Evolutionary conservation across 2,888 invertebrate species (phyloP), one percentile per base, ranked within the genome.

Genomic region (Terebella lapidaria): DNA sequence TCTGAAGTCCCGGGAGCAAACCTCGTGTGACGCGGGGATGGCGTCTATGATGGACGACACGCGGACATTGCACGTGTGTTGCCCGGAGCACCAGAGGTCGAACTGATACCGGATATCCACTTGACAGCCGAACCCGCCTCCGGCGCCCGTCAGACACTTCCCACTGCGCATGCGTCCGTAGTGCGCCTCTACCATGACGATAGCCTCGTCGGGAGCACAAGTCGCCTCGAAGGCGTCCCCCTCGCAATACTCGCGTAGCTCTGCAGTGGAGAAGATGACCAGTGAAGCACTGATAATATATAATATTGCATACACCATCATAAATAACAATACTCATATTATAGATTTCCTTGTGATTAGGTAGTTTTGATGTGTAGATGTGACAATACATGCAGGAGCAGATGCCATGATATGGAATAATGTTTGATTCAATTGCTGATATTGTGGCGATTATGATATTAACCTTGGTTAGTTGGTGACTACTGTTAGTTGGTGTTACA

Each of bases 21-120:
- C 47, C 47, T 57, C 57, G 28, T 29, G 26, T 29, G 35, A 29
- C 45, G 45, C 54, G 46, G 61, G 59, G 28, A 61, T 30, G 29
- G 46, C 54, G 53, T 52, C 54, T 26, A 64, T 45, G 3, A 61
- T 57, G 57, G 55, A 56, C 26, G 61, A 47, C 45, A 61, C 61
- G n/a, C 55, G 27, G 27, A 61, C 57, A 26, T 57, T 54, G 26
- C 61, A 61, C 30, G 18, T 46, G 20, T 52, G 25, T 20, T 55
- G 47, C 15, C 61, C 61, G 29, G 61, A 61, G 51, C 61, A 61
- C 54, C 24, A 24, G 20, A 30, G 22, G 49, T 61, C 61, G 3
- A 61, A 22, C 24, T 27, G 49, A 4, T 28, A 26, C 5, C 42
- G 57, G 20, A 56, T 54, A 26, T 57, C 54, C 29, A 28, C 5